Conservation (phyloP, 2,113 vertebrate genomes). For the Sylvia atricapilla region DNA sequence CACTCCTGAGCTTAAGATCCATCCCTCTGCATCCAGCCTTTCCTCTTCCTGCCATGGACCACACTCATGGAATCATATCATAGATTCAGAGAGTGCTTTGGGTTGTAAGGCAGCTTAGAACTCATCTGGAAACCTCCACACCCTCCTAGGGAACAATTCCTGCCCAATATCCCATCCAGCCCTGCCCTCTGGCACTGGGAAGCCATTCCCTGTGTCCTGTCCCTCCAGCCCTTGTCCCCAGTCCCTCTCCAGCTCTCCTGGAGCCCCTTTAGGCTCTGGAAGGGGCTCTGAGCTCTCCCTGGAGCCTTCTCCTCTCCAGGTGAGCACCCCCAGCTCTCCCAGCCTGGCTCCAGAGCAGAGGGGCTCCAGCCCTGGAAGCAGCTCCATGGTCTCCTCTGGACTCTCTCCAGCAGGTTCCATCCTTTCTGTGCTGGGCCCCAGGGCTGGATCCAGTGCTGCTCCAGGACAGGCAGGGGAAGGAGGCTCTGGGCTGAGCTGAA, state of each 20-base stretch:
- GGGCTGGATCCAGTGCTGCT: background rate
- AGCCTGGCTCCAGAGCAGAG: background rate
- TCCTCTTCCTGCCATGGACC: background rate
- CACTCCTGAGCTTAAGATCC: background rate
- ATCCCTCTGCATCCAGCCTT: background rate
- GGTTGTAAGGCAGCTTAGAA: background rate
- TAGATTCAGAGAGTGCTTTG: background rate
- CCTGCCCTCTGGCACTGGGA: background rate
- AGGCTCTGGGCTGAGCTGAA: background rate
- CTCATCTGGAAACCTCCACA: background rate
- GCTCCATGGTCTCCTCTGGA: rapidly evolving
- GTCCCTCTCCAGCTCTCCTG: background rate
- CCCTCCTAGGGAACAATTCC: background rate
- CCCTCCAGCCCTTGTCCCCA: background rate
- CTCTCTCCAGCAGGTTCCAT: rapidly evolving
- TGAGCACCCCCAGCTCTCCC: background rate
- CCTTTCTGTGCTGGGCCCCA: background rate
- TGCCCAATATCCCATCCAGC: rapidly evolving
- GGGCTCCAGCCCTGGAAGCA: background rate
- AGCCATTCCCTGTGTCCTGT: background rate
- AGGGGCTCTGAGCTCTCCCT: background rate
- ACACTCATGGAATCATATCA: background rate
- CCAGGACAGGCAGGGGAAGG: background rate
- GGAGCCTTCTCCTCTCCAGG: background rate
- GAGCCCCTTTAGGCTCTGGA: background rate